Percentiles rank a stretch among this genome's conserved stretches.
phyloP scores from a whole-genome alignment of 23 tunicate species.

The Oikopleura dioica region DNA sequence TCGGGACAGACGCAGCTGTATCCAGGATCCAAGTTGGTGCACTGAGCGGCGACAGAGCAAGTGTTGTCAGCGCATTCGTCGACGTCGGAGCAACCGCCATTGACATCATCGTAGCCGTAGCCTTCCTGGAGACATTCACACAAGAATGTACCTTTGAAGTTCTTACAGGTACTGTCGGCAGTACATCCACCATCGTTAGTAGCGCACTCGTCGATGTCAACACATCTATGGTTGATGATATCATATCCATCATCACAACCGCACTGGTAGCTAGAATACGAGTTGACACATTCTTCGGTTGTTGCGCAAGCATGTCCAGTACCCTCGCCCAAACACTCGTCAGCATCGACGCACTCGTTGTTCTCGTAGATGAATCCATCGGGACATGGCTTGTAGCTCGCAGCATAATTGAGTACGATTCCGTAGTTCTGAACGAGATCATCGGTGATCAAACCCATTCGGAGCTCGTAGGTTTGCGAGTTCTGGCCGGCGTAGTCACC shows the following conservation, averaged over 20 bases:
- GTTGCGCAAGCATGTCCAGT: too few species aligned
- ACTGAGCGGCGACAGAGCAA: conserved; percentile 38
- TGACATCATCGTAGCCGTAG: neutral
- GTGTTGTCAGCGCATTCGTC: conserved; percentile 66
- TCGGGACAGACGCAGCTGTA: conserved; percentile 54
- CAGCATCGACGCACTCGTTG: too few species aligned
- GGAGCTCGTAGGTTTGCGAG: too few species aligned
- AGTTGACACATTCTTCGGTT: too few species aligned
- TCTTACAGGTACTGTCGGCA: conserved; percentile 27
- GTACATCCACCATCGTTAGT: conserved; percentile 84
- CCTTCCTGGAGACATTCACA: neutral
- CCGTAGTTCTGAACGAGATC: too few species aligned
- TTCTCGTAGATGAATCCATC: too few species aligned
- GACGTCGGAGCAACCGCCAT: conserved; percentile 24
- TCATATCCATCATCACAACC: neutral
- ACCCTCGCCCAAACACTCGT: too few species aligned
- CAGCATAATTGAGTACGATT: too few species aligned
- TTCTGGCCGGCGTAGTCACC: too few species aligned
- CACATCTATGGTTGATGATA: neutral
- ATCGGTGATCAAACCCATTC: too few species aligned
- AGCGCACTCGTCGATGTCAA: conserved; percentile 69
- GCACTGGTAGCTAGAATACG: neutral
- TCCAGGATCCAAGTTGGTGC: conserved; percentile 41
- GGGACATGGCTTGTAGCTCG: too few species aligned
- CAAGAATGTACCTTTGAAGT: neutral